Conservation (phyloP, 2,113 vertebrate genomes). For the Oncorhynchus nerka region DNA sequence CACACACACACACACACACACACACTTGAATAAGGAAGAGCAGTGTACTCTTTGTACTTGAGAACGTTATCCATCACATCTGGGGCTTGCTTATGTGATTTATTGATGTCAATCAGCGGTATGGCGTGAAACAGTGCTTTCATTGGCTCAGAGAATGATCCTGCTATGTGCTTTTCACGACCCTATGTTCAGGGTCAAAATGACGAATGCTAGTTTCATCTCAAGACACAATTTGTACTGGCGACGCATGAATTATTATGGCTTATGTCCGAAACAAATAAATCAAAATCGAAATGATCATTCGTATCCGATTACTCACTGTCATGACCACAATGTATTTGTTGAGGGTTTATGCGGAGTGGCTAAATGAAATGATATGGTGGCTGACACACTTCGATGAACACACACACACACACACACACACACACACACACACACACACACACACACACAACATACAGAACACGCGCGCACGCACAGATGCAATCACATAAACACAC, state of each 20-base stretch:
- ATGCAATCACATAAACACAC: background rate
- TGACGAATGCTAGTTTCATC: slow-evolving; percentile 52
- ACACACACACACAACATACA: background rate
- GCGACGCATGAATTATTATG: slow-evolving; percentile 29
- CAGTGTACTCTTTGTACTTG: background rate
- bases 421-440: background rate
- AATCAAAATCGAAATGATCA: slow-evolving; percentile 23
- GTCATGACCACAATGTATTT: slow-evolving; percentile 20
- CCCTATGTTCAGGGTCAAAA: slow-evolving; percentile 32
- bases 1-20: background rate
- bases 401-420: background rate
- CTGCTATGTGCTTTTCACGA: slow-evolving; percentile 17
- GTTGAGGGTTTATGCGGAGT: background rate
- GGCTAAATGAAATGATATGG: background rate
- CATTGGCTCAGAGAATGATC: slow-evolving; percentile 53
- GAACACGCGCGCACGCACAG: background rate
- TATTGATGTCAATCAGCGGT: slow-evolving; percentile 34
- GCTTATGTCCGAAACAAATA: slow-evolving; percentile 11
- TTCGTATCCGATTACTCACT: slow-evolving; percentile 25
- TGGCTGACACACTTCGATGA: background rate
- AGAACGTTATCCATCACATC: background rate
- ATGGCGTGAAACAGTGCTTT: slow-evolving; percentile 42
- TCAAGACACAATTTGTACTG: slow-evolving; percentile 48
- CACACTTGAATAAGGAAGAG: background rate
- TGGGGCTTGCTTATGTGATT: slow-evolving; percentile 28